Evolutionary conservation across 2,888 invertebrate genomes (phyloP).

Genomic region (Cephus spinipes): DNA sequence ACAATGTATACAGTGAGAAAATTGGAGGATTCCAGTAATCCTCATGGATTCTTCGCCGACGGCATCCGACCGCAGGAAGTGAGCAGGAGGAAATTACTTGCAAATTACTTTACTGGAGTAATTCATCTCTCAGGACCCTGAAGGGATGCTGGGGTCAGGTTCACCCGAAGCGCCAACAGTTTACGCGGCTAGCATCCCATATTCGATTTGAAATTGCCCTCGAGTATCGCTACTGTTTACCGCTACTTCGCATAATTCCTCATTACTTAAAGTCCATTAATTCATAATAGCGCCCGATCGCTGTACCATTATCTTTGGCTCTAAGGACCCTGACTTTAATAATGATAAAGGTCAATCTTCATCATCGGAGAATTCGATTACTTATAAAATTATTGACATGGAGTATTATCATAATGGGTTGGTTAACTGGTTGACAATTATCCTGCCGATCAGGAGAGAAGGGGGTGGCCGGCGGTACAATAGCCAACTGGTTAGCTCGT

Average conservation of each 20-base stretch:
- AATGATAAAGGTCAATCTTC: not conserved
- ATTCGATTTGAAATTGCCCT: not conserved
- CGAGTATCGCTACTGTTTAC: not conserved
- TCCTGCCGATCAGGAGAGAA: not conserved
- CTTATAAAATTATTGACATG: not conserved
- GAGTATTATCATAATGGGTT: not conserved
- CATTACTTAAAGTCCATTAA: not conserved
- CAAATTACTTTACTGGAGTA: conserved; percentile 54
- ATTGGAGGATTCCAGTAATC: not conserved
- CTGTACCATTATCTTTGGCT: not conserved
- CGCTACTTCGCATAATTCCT: not conserved
- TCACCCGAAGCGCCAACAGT: not conserved
- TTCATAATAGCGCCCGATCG: not conserved
- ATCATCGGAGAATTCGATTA: not conserved
- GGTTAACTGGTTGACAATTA: not conserved
- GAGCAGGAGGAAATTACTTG: conserved; percentile 52
- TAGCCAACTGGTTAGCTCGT: not conserved
- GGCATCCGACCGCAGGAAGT: conserved; percentile 52
- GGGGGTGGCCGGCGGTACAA: not conserved
- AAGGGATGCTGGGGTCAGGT: conserved; percentile 8
- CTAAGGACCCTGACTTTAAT: not conserved
- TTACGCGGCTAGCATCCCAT: not conserved
- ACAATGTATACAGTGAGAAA: not conserved
- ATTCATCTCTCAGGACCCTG: conserved; percentile 48
- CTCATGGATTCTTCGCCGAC: not conserved